Evolutionary conservation across 92 coral and sea anemone genomes (phyloP).

Genomic region (Anthopleura xanthogrammica): DNA sequence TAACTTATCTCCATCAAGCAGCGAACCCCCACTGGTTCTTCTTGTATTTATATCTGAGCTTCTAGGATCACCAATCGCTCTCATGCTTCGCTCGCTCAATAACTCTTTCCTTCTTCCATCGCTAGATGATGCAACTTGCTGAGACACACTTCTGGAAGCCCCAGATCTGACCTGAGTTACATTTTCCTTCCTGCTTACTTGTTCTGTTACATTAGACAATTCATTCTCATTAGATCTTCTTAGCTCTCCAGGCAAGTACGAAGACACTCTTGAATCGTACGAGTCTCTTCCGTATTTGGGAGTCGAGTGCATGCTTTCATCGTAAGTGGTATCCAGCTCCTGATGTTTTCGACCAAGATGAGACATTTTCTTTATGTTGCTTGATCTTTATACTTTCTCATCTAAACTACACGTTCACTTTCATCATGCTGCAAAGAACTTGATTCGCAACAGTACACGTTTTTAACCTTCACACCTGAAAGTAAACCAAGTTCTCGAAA

Average conservation of each 20-base stretch:
- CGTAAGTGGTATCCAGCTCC: slow-evolving; percentile 7
- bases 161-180: background rate
- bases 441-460: no score
- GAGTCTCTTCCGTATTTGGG: slow-evolving; percentile 11
- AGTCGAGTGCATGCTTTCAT: slow-evolving; percentile 10
- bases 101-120: background rate
- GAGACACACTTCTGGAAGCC: slow-evolving; percentile 9
- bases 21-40: background rate
- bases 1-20: background rate
- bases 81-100: background rate
- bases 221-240: slow-evolving; percentile 5
- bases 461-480: no score
- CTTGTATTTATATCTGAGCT: slow-evolving; percentile 7
- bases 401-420: background rate
- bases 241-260: slow-evolving; percentile 18
- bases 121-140: slow-evolving; percentile 8
- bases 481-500: no score
- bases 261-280: slow-evolving; percentile 3
- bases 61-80: background rate
- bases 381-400: background rate
- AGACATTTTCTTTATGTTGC: slow-evolving; percentile 4
- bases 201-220: background rate
- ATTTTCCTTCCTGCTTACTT: slow-evolving; percentile 16
- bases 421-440: background rate
- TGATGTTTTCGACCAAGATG: slow-evolving; percentile 16